Conservation (phyloP, 2,113 vertebrate genomes). For the Naja naja region DNA sequence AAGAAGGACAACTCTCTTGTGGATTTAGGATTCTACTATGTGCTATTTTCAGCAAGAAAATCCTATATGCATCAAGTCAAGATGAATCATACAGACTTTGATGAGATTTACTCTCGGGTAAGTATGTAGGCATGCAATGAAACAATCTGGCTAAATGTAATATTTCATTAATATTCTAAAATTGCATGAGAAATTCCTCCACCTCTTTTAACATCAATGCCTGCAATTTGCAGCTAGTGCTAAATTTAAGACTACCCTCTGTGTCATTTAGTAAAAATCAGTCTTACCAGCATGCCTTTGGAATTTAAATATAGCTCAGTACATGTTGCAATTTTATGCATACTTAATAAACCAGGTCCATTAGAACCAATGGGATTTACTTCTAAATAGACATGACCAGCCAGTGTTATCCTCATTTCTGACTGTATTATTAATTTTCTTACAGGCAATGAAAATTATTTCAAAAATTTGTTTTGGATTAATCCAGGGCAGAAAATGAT, state of each 20-base stretch:
- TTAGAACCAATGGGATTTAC: not conserved
- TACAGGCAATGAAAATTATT: not conserved
- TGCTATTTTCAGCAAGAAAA: not conserved
- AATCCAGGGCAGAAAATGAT: not conserved
- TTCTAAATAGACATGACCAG: not conserved
- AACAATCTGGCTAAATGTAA: not conserved
- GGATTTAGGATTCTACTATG: not conserved
- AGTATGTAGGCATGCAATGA: not conserved
- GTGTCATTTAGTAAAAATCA: not conserved
- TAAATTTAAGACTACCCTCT: not conserved
- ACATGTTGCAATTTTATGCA: not conserved
- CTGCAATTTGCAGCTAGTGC: not conserved
- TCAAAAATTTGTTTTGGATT: not conserved
- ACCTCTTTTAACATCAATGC: not conserved
- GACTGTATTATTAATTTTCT: not conserved
- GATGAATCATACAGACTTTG: not conserved
- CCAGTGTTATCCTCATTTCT: not conserved
- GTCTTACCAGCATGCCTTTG: not conserved
- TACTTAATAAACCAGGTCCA: not conserved
- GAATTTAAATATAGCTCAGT: not conserved
- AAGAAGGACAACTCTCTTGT: not conserved
- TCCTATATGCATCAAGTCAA: not conserved
- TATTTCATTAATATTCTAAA: not conserved
- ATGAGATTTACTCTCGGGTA: not conserved
- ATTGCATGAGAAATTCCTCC: not conserved